A percentile compares a stretch with the other conserved stretches of the same genome.
phyloP scores from a whole-genome alignment of 2,888 invertebrate species.

The Lucinisca nassula region DNA sequence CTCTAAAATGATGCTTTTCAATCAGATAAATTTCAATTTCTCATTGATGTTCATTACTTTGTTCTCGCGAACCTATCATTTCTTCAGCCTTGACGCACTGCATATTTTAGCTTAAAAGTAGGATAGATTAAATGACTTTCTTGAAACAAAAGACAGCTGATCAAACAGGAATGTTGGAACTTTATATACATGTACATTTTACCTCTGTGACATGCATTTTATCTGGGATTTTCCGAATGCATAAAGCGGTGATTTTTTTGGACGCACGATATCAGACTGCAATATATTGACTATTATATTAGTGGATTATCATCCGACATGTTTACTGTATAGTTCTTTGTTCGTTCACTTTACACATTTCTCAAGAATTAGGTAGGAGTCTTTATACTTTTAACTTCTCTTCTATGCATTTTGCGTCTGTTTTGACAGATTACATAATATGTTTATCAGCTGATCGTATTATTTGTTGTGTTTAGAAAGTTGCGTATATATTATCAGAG shows the following conservation, averaged over 20 bases:
- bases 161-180: constrained; percentile 7
- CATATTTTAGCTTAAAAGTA: constrained; percentile 34
- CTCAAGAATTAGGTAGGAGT: constrained; percentile 14
- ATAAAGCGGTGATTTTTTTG: constrained; percentile 54
- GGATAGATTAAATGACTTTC: constrained; percentile 8
- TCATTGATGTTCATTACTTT: constrained; percentile 45
- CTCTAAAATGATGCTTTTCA: constrained; percentile 25
- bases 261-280: constrained; percentile 44
- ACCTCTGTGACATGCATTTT: constrained; percentile 35
- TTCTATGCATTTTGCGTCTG: background rate
- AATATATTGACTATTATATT: constrained; percentile 70
- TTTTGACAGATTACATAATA: background rate
- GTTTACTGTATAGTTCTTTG: constrained; percentile 70
- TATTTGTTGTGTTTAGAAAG: no score
- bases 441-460: background rate
- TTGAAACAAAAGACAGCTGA: constrained; percentile 32
- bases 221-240: constrained; percentile 40
- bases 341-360: constrained; percentile 31
- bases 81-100: constrained; percentile 45
- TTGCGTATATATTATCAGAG: no score
- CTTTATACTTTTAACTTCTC: background rate
- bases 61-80: constrained; percentile 64
- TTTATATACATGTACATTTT: constrained; percentile 44
- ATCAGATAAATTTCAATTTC: constrained; percentile 20
- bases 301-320: constrained; percentile 70